Evolutionary conservation across 2,888 invertebrate species (phyloP), one percentile per base, ranked within the genome.

Genomic region (Macroteleia sp.): DNA sequence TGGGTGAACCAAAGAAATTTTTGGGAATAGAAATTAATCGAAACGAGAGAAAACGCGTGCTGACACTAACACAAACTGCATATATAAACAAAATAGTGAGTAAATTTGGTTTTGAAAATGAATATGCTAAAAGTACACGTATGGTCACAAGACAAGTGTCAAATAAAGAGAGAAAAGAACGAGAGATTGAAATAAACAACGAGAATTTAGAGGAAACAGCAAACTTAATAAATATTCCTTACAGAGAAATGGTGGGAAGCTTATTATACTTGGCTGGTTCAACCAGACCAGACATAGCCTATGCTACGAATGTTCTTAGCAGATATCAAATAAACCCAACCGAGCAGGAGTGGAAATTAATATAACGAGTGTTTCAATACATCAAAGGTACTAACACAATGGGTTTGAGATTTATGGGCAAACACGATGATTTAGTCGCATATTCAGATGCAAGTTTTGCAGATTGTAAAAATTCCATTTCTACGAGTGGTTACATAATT

Each of bases 321-420:
- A 54, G 54, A 39, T 36, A 54, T 36, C 54, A 54, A 10, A 54
- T n/a, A 9, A 25, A 54, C 9, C 54, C 54, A 14, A 36, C 54
- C 8, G 54, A 54, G 10, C 0, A 19, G 1, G 36, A 54, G 8
- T 54, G 20, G 14, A 22, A 54, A 16, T 50, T 62, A 20, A 66
- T 71, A 34, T 80, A 81, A 79, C 56, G 69, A 74, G 80, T 74
- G 61, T 71, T 71, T 19, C 75, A 74, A 57, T 76, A 77, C 30
- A 17, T 52, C 52, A 34, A 54, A 8, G 54, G 12, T 2, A 52
- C 50, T 4, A 8, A 32, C 19, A 19, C 32, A 9, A 4, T 52
- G 16, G 50, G 34, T 8, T 20, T 52, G 3, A 52, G 10, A 5
- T 52, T 34, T 6, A 34, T 20, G 1, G 50, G 50, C 9, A 19